A percentile compares a stretch with the other conserved stretches of the same genome.
Evolutionary conservation across 2,797 vertebrate species (phyloP).

Genomic region (Micrastur ruficollis): DNA sequence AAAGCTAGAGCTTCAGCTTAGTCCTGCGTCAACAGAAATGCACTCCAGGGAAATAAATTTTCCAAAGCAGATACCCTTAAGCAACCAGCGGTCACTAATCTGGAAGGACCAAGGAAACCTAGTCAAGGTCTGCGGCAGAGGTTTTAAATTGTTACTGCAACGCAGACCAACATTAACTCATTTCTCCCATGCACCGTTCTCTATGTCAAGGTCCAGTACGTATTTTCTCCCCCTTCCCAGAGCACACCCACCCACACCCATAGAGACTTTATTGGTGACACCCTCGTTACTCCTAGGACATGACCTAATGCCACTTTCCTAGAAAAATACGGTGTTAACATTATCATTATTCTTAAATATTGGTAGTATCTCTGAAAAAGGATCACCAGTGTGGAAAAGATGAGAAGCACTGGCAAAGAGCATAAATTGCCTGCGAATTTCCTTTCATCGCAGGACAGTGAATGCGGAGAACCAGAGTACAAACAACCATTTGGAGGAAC

Average conservation of each 20-base stretch:
- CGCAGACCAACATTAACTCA: neutral
- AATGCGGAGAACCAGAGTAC: neutral
- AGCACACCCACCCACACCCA: neutral
- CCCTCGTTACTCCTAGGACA: rapidly evolving
- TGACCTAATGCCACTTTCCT: neutral
- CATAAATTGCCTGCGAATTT: neutral
- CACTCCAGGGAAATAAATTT: neutral
- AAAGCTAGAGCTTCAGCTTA: neutral
- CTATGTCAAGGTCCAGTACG: neutral
- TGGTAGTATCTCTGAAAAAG: neutral
- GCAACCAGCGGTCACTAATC: neutral
- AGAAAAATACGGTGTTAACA: neutral
- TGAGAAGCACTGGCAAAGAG: neutral
- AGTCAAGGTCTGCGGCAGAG: neutral
- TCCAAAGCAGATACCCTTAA: neutral
- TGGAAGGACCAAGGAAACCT: neutral
- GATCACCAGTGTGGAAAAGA: neutral
- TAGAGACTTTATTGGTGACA: neutral
- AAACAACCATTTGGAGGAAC: neutral
- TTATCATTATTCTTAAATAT: neutral
- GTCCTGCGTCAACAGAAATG: neutral
- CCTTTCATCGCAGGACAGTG: neutral
- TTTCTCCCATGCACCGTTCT: neutral
- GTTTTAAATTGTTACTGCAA: neutral
- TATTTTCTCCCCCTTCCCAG: neutral